Evolutionary conservation across 2,113 vertebrate genomes (phyloP).

Genomic region (Sporophila hypoxantha): DNA sequence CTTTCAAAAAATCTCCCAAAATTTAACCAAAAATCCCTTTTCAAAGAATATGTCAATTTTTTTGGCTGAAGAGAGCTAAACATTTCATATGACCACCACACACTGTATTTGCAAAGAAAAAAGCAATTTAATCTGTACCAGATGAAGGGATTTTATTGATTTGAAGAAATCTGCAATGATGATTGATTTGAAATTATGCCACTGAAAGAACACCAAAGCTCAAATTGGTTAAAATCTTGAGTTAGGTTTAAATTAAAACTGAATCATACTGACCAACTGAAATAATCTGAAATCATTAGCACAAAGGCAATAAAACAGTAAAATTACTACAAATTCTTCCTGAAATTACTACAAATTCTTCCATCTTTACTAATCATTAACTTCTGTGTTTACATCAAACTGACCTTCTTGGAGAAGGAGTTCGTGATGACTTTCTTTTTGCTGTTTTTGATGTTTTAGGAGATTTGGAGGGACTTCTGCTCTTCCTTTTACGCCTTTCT

Average conservation of each 20-base stretch:
- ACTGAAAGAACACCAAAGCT: background rate
- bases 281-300: background rate
- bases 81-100: background rate
- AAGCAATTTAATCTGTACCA: background rate
- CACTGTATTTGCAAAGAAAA: background rate
- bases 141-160: background rate
- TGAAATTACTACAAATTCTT: background rate
- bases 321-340: background rate
- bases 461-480: constrained; percentile 79
- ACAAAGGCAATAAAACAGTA: background rate
- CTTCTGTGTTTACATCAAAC: background rate
- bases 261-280: background rate
- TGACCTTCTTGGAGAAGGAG: constrained; percentile 85
- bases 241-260: background rate
- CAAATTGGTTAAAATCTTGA: background rate
- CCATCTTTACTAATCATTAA: background rate
- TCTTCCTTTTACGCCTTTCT: constrained; percentile 80
- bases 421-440: constrained; percentile 78
- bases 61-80: background rate
- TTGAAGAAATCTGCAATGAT: background rate
- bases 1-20: background rate
- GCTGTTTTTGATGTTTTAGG: constrained; percentile 78
- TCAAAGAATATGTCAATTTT: background rate
- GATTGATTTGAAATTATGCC: background rate
- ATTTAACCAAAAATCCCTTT: fast-evolving